Conservation (phyloP, 2,888 invertebrate species). For the Melanargia galathea region DNA sequence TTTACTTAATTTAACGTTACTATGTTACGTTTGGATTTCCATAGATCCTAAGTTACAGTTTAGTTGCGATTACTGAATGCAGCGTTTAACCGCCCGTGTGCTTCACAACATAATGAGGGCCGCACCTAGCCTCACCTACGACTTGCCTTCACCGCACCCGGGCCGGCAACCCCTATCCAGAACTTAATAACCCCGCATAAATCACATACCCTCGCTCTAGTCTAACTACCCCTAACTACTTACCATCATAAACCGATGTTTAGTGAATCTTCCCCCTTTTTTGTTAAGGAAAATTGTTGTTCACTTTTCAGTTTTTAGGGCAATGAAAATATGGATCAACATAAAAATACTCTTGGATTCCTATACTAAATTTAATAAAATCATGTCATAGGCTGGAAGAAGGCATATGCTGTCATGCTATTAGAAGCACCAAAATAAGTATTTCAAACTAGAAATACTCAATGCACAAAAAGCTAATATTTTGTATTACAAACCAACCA, state of each 20-base stretch:
- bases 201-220: constrained; percentile 57
- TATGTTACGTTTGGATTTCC: no score
- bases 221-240: constrained; percentile 37
- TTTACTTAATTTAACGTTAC: no score
- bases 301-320: constrained; percentile 24
- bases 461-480: no score
- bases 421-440: no score
- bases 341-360: neutral
- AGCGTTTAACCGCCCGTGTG: constrained; percentile 42
- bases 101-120: constrained; percentile 47
- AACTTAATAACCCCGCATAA: constrained; percentile 71
- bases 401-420: no score
- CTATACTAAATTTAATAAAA: no score
- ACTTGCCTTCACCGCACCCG: constrained; percentile 48
- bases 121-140: constrained; percentile 51
- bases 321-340: neutral
- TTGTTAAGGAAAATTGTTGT: constrained; percentile 39
- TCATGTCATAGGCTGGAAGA: no score
- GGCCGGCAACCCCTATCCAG: constrained; percentile 58
- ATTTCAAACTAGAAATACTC: no score
- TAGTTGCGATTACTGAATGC: neutral
- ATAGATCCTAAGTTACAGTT: neutral
- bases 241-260: constrained; percentile 46
- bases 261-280: constrained; percentile 53
- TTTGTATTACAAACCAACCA: no score